These are phyloP conservation scores for Erethizon dorsatum DNA, from an alignment of 2,797 vertebrate species.

Conservation along the genomic window DNA sequence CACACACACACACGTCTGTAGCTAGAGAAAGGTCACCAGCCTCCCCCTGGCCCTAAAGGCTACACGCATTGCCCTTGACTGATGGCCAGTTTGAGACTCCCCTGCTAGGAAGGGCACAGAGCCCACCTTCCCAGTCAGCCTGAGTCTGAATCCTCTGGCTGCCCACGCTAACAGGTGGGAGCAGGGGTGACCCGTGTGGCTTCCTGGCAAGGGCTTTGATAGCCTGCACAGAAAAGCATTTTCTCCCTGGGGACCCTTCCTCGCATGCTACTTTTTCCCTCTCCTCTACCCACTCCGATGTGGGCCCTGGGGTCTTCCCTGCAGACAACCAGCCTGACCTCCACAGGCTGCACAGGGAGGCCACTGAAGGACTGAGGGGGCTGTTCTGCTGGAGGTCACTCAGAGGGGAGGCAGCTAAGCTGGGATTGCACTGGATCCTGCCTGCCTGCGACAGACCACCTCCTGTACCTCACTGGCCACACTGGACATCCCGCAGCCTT, in stretches of 20 bases:
- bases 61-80: background rate
- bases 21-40: background rate
- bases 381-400: background rate
- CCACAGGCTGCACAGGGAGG: background rate
- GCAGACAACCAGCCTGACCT: background rate
- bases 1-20: background rate
- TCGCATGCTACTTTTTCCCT: background rate
- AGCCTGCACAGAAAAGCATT: background rate
- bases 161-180: background rate
- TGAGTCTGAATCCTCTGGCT: background rate
- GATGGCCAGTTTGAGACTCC: background rate
- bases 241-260: background rate
- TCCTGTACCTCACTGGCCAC: background rate
- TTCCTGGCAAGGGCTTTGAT: background rate
- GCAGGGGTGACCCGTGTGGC: background rate
- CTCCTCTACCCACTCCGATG: background rate
- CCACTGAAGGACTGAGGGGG: accelerated
- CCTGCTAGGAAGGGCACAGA: background rate
- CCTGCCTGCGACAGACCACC: background rate
- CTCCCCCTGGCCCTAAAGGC: background rate
- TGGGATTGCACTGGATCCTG: background rate
- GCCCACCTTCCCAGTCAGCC: background rate
- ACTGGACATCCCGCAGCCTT: background rate
- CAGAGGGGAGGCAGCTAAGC: background rate
- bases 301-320: background rate